Conservation (phyloP, 2,797 vertebrate species). For the Rhodeus uyekii region DNA sequence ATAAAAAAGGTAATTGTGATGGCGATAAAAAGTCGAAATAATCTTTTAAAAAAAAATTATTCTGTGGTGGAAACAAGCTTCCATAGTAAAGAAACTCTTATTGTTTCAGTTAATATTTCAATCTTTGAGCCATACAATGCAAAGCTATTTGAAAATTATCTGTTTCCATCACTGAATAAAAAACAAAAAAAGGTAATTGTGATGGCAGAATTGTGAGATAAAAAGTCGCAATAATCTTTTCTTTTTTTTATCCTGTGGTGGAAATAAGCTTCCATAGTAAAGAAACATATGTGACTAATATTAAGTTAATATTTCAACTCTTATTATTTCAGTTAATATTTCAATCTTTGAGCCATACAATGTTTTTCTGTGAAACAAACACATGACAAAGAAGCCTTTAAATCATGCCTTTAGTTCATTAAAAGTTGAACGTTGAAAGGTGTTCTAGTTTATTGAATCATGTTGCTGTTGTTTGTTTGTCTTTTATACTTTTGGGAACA, state of each 20-base stretch:
- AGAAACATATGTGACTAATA: neutral
- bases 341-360: neutral
- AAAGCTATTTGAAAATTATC: neutral
- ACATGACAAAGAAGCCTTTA: neutral
- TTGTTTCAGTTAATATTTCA: neutral
- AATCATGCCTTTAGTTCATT: conserved; percentile 13
- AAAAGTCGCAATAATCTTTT: neutral
- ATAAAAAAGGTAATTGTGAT: no score
- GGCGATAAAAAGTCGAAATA: neutral
- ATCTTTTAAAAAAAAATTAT: no score
- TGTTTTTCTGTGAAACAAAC: neutral
- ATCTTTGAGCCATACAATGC: neutral
- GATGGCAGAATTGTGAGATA: neutral
- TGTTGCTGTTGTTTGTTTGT: neutral
- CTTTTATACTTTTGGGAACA: neutral
- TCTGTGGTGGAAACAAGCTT: neutral
- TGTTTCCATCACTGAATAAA: neutral
- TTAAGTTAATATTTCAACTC: neutral
- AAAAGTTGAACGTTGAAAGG: conserved; percentile 16
- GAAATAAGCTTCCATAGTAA: neutral
- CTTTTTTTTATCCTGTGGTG: neutral
- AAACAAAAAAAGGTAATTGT: no score
- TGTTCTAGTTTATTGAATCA: neutral
- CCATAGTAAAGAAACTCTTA: neutral
- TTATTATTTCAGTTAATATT: neutral